Conservation (phyloP, 2,797 vertebrate genomes). For the Semotilus atromaculatus region DNA sequence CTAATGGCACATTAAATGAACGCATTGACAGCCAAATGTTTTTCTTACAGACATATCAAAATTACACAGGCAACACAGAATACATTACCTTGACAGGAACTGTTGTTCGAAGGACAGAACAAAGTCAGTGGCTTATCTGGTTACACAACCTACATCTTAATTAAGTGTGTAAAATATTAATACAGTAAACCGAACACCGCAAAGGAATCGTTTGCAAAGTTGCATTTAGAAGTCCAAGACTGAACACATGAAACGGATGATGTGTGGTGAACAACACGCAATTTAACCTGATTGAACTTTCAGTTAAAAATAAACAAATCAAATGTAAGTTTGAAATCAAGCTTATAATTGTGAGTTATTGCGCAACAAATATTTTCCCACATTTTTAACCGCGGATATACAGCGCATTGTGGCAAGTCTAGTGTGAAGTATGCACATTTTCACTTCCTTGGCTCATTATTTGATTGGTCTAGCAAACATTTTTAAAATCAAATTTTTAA, state of each 20-base stretch:
- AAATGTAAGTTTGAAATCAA: background rate
- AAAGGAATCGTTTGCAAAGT: background rate
- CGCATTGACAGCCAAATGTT: background rate
- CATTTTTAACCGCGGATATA: too few relatives aligned
- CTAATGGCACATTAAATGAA: background rate
- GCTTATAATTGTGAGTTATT: background rate
- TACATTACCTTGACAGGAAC: background rate
- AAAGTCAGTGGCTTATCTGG: background rate
- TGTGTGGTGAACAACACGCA: background rate
- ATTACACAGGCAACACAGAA: background rate
- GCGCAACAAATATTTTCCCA: background rate
- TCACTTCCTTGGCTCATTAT: background rate
- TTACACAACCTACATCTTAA: background rate
- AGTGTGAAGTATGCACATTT: background rate
- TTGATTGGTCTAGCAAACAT: background rate
- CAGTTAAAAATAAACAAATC: background rate
- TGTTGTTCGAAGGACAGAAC: background rate
- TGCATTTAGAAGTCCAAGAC: background rate
- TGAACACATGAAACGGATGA: background rate
- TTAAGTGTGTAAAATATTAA: conserved; percentile 24
- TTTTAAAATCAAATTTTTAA: background rate
- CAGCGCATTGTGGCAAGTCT: background rate
- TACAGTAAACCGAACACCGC: background rate
- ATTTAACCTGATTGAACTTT: background rate
- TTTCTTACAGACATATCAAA: background rate